A percentile compares a stretch with the other conserved stretches of the same genome.
Conservation (phyloP, 2,113 vertebrate genomes). For the Colinus virginianus region DNA sequence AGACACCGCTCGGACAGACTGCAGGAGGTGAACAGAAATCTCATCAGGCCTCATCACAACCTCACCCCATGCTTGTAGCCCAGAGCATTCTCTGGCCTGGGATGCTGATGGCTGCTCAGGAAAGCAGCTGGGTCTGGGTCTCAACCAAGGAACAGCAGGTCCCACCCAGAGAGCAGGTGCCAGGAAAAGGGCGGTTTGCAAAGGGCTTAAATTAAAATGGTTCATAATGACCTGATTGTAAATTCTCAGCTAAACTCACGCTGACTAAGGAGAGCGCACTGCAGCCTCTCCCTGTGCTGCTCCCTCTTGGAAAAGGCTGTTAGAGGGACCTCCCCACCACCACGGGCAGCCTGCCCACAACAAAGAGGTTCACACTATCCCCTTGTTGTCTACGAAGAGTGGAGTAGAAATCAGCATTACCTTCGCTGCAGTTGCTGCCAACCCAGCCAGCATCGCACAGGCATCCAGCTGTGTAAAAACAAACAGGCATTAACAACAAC, state of each 20-base stretch:
- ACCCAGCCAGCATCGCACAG: conserved; percentile 91
- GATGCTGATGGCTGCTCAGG: background rate
- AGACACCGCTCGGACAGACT: conserved; percentile 81
- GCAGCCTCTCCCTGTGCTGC: background rate
- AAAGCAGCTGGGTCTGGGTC: background rate
- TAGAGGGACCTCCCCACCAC: background rate
- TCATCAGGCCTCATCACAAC: background rate
- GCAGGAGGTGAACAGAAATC: background rate
- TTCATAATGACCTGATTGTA: rapidly evolving
- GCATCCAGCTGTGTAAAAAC: conserved; percentile 84
- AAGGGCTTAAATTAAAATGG: background rate
- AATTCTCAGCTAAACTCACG: background rate
- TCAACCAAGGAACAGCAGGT: background rate
- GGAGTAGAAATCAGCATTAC: conserved; percentile 66
- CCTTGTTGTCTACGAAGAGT: background rate
- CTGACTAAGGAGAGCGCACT: background rate
- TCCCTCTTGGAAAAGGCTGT: background rate
- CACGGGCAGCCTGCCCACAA: background rate
- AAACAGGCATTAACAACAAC: background rate
- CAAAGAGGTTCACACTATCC: rapidly evolving
- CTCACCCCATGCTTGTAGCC: rapidly evolving
- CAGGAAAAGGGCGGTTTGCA: background rate
- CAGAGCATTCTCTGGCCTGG: background rate
- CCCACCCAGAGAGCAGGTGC: background rate
- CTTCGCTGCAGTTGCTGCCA: conserved; percentile 87